phyloP scores from a whole-genome alignment of 2,797 vertebrate species.

The Sebastiscus albofasciatus region DNA sequence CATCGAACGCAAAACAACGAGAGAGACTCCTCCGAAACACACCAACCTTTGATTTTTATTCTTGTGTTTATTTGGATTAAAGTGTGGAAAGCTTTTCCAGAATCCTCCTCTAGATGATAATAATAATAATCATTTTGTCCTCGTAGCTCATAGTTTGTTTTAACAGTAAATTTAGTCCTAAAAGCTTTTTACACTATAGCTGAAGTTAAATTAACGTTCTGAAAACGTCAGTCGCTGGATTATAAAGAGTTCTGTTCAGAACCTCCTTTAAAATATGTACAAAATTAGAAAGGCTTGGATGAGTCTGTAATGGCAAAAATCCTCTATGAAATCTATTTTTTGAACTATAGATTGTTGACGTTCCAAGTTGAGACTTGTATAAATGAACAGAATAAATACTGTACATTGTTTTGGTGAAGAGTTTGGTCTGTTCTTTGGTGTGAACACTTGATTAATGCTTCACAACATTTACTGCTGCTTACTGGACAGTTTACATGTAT shows the following conservation, averaged over 20 bases:
- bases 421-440: slow-evolving; percentile 15
- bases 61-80: slow-evolving; percentile 22
- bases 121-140: slow-evolving; percentile 7
- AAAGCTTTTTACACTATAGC: slow-evolving; percentile 26
- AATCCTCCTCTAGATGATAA: slow-evolving; percentile 18
- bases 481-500: too few species aligned
- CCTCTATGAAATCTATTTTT: slow-evolving; percentile 69
- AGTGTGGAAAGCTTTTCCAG: slow-evolving; percentile 18
- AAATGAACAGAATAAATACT: slow-evolving; percentile 70
- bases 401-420: slow-evolving; percentile 64
- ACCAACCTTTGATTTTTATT: slow-evolving; percentile 1
- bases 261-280: slow-evolving; percentile 11
- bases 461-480: too few species aligned
- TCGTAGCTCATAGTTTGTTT: slow-evolving; percentile 40
- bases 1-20: slow-evolving; percentile 40
- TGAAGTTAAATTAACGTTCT: slow-evolving; percentile 14
- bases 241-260: background rate
- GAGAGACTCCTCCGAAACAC: slow-evolving; percentile 54
- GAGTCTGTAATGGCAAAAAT: slow-evolving; percentile 1
- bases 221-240: background rate
- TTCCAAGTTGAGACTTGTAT: slow-evolving; percentile 55
- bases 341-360: slow-evolving; percentile 56
- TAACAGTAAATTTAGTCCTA: slow-evolving; percentile 43
- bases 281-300: background rate
- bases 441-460: too few species aligned